Evolutionary conservation across 1,140 invertebrate species (phyloP).

Genomic region (Apis cerana): DNA sequence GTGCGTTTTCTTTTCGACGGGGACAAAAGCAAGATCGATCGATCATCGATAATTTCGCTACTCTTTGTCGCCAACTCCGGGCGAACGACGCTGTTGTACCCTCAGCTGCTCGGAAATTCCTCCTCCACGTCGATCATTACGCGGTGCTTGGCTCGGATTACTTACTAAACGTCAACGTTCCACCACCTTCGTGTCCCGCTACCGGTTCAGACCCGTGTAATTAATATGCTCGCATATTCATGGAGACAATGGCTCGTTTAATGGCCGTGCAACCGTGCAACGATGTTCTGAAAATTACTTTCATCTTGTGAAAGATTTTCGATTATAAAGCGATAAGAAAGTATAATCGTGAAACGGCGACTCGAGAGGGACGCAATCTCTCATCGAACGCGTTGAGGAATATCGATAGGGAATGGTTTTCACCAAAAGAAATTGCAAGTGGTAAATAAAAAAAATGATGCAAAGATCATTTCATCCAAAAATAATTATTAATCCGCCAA

Average conservation of each 20-base stretch:
- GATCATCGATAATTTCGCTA: background rate
- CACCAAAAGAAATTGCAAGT: no score
- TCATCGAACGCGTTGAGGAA: no score
- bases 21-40: background rate
- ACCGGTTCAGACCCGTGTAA: background rate
- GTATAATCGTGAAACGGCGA: no score
- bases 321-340: background rate
- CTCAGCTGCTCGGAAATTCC: slow-evolving; percentile 3
- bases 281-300: background rate
- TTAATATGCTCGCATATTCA: slow-evolving; percentile 14
- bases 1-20: no score
- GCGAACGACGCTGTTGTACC: background rate
- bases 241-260: slow-evolving; percentile 17
- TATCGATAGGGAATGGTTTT: no score
- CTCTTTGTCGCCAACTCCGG: slow-evolving; percentile 15
- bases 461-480: no score
- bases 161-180: slow-evolving; percentile 11
- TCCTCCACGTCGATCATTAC: slow-evolving; percentile 8
- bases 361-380: background rate
- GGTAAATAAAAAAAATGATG: no score
- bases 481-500: no score
- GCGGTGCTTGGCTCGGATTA: slow-evolving; percentile 2
- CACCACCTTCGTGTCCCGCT: background rate
- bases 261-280: background rate
- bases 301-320: background rate